These are phyloP conservation scores for Odobenus rosmarus DNA, from an alignment of 2,113 vertebrate species.

Conservation along the genomic window DNA sequence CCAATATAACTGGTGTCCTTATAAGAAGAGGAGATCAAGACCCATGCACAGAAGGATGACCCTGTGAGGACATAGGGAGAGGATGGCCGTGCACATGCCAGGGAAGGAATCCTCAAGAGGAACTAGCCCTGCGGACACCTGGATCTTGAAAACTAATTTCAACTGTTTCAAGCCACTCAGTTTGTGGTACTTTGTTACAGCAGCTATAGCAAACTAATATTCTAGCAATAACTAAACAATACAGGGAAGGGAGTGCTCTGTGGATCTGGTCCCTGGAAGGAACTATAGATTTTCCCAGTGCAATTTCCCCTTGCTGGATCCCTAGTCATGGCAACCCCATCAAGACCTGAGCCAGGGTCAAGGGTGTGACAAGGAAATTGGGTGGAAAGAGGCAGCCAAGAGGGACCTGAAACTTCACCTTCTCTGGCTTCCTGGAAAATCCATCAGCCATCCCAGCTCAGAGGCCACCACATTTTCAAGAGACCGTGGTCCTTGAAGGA, in stretches of 20 bases:
- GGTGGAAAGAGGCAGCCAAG: no score
- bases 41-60: accelerated
- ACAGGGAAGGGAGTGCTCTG: accelerated
- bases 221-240: accelerated
- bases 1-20: neutral
- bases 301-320: neutral
- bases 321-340: neutral
- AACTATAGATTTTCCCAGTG: neutral
- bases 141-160: accelerated
- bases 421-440: neutral
- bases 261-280: accelerated
- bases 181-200: neutral
- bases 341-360: neutral
- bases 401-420: neutral
- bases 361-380: neutral
- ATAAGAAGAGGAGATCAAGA: accelerated
- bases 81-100: accelerated
- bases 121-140: accelerated
- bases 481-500: neutral
- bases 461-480: neutral
- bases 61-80: accelerated
- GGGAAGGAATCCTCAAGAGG: no score
- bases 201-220: neutral
- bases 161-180: accelerated
- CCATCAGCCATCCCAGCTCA: neutral